Base-by-base conservation (phyloP, 2,797 vertebrate genomes). In the Gallinago stenura region DNA sequence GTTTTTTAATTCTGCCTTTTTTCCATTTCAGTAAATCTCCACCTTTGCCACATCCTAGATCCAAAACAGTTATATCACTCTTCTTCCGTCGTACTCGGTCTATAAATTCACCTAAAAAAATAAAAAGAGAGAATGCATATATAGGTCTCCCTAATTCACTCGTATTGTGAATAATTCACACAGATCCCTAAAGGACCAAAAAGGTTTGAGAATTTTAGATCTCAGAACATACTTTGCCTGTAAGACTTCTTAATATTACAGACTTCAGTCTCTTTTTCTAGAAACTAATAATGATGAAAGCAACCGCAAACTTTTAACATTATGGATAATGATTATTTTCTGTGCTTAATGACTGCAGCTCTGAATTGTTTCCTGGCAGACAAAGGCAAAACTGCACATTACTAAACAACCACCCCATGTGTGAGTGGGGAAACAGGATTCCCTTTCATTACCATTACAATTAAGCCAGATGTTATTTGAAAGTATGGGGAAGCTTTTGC, bases 11-110 rank as follows among this genome's bases (percentile, higher is more conserved):
- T 95, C 98, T 98, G 45, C 99, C 99, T 96, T 98, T 99, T 94
- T 98, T 99, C 99, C 99, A 99, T 83, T 99, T 99, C 61, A 99
- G 98, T 45, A 99, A 98, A 94, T 99, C 99, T 95, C 99, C 99
- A 94, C 99, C 99, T 98, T 99, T 99, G 35, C 99, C 99, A 98
- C 99, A 99, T 88, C 99, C 99, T 16, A 99, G 97, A 92, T 99
- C 99, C 97, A 99, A 90, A 79, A 99, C 99, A 35, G 98, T 98
- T 87, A 99, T 97, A 60, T 98, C 97, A 18, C 18, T 97, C 85
- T 95, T 95, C 66, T 94, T 98, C 91, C 94, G 96, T 48, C 98
- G 97, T 48, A 99, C 98, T 60, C 97, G 97, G 31, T 99, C 99
- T 96, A 99, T 97, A 81, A 99, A 98, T 95, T 99, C 99, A 75